These are phyloP conservation scores for Rhynchonycteris naso DNA, from an alignment of 2,797 vertebrate species.

Conservation along the genomic window DNA sequence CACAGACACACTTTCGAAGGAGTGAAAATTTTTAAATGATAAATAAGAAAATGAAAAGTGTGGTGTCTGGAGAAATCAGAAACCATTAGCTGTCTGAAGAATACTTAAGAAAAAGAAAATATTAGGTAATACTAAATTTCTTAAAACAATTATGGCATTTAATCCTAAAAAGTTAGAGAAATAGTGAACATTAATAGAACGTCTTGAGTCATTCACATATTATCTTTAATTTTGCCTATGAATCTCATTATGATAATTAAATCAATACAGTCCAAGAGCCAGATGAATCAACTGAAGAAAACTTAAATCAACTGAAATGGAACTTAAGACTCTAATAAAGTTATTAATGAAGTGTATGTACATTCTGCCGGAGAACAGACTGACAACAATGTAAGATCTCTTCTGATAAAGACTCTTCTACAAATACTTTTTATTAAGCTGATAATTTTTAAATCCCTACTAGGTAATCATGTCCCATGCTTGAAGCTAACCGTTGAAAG, in stretches of 20 bases:
- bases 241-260: conserved; percentile 18
- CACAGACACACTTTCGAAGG: neutral
- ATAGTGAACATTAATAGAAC: neutral
- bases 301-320: conserved; percentile 35
- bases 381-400: neutral
- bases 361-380: neutral
- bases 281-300: conserved; percentile 30
- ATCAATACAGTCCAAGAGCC: neutral
- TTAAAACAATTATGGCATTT: conserved; percentile 5
- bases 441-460: conserved; percentile 11
- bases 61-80: neutral
- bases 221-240: neutral
- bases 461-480: neutral
- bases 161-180: conserved; percentile 23
- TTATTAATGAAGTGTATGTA: conserved; percentile 4
- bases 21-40: neutral
- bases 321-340: conserved; percentile 41
- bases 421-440: conserved; percentile 9
- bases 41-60: conserved; percentile 25
- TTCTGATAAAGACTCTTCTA: conserved; percentile 26
- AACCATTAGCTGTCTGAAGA: conserved; percentile 9
- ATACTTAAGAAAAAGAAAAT: neutral
- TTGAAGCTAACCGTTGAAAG: neutral
- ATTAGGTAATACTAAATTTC: neutral
- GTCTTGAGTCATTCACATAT: neutral